Conservation (phyloP, 2,113 vertebrate genomes). For the Eupsittula cactorum region DNA sequence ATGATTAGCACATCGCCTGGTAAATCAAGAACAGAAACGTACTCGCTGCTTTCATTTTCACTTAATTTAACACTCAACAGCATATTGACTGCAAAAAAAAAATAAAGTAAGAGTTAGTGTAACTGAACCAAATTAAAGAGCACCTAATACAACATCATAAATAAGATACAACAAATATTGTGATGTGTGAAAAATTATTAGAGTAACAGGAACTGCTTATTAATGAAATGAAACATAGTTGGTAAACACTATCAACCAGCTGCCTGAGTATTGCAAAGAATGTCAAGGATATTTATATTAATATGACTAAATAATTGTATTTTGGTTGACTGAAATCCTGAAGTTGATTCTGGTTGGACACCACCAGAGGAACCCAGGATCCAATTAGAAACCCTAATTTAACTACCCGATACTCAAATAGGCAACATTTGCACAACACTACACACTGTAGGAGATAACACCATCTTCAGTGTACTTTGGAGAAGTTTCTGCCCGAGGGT, state of each 20-base stretch:
- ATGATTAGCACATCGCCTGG: constrained; percentile 88
- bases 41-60: constrained; percentile 83
- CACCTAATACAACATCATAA: neutral
- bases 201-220: neutral
- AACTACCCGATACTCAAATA: neutral
- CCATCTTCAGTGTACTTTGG: neutral
- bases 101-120: constrained; percentile 47
- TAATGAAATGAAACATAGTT: neutral
- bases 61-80: constrained; percentile 89
- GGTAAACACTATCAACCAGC: neutral
- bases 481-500: neutral
- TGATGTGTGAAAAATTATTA: neutral
- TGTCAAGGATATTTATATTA: neutral
- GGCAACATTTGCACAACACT: neutral
- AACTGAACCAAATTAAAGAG: neutral
- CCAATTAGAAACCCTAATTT: neutral
- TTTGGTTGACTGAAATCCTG: neutral
- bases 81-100: constrained; percentile 76
- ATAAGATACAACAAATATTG: neutral
- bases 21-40: constrained; percentile 85
- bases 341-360: neutral
- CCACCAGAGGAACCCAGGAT: neutral
- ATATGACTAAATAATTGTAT: neutral
- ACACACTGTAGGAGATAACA: neutral
- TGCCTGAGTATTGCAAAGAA: neutral